Evolutionary conservation across 2,113 vertebrate species (phyloP).

Genomic region (Otis tarda): DNA sequence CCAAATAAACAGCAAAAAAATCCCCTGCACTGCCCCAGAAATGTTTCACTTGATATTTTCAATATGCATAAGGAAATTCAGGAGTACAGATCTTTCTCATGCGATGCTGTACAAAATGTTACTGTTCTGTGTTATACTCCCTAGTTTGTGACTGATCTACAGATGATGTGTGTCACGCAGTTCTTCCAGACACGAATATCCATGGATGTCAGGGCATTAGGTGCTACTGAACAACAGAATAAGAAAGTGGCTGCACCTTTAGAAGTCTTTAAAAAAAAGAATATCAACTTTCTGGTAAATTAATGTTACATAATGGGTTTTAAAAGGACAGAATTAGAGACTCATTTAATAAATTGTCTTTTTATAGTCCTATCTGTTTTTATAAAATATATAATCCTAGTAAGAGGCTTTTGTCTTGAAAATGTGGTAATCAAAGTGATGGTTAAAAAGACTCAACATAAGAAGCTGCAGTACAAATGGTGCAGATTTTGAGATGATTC

Average conservation of each 20-base stretch:
- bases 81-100: background rate
- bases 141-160: background rate
- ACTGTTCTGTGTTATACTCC: background rate
- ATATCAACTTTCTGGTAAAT: background rate
- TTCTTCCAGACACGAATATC: background rate
- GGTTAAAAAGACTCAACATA: background rate
- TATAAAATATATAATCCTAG: background rate
- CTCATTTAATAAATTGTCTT: background rate
- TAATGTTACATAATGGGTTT: background rate
- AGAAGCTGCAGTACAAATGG: background rate
- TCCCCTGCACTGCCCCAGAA: background rate
- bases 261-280: background rate
- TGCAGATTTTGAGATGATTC: background rate
- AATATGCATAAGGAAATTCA: background rate
- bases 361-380: background rate
- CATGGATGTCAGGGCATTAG: background rate
- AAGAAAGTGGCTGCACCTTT: background rate
- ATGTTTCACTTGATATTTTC: background rate
- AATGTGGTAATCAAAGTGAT: background rate
- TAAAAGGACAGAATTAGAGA: background rate
- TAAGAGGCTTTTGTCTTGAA: background rate
- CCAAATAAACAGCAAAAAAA: background rate
- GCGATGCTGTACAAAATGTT: background rate
- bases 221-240: background rate
- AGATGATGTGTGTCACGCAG: rapidly evolving